Base-by-base conservation (phyloP, 2,888 invertebrate species). In the Galeruca laticollis region DNA sequence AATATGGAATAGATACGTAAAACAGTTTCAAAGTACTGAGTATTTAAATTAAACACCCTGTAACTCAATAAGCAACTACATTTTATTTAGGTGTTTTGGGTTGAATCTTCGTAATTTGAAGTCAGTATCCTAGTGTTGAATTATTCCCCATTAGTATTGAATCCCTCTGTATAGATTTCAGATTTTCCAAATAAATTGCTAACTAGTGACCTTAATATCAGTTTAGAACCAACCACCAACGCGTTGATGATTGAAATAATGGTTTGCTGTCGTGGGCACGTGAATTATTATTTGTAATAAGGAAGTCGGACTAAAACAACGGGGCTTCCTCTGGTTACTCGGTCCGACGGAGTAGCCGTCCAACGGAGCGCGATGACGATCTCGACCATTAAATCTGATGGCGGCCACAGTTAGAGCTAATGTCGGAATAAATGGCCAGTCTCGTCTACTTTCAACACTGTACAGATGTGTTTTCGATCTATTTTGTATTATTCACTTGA, bases 281-380 rank as follows among this genome's bases (percentile, higher is more conserved):
- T 15, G 49, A 49, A 49, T 49, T 49, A 49, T 49, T 49, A 49
- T 49, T 20, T 49, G 49, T 49, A 49, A 49, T 49, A 18, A 49
- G 49, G 49, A 49, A 49, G 49, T 51, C 51, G 21, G 9, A 51
- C 10, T 11, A 21, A 51, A 51, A 4, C 21, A 21, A 51, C 21
- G 21, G 51, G 21, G 13, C 21, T 21, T 21, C 51, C 51, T 51
- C 21, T 21, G 21, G 51, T 21, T 20, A 51, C 13, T 5, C 51
- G 11, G 51, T 13, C 20, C 21, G 51, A 51, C 21, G 21, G 51
- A 15, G 49, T 20, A 49, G 49, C 49, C 20, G 49, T 49, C 49
- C 49, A 49, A 18, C 15, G 20, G 49, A 49, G 49, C 49, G 49
- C 49, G 8, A 49, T 49, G 49, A 49, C 49, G 20, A 15, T 49